phyloP scores from a whole-genome alignment of 2,113 vertebrate genomes.

The Pygoscelis adeliae region DNA sequence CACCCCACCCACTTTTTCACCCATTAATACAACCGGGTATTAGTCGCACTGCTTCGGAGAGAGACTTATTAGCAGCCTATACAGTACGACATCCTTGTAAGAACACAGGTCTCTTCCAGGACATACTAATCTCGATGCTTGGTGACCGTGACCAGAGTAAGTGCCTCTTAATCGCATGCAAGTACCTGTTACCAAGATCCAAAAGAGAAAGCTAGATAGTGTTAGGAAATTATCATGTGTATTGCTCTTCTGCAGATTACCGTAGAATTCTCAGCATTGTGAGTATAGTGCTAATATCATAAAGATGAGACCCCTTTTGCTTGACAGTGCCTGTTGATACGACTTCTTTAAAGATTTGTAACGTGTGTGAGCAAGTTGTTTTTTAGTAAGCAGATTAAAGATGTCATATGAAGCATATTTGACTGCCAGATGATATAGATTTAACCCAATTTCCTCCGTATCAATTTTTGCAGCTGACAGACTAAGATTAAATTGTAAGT shows the following conservation, averaged over 20 bases:
- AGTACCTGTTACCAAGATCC: neutral
- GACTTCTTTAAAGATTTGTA: neutral
- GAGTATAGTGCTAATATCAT: neutral
- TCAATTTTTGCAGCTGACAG: neutral
- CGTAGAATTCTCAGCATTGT: neutral
- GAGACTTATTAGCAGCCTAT: fast-evolving
- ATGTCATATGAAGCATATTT: neutral
- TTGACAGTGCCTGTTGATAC: neutral
- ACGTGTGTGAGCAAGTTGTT: too few relatives aligned
- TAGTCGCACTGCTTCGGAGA: neutral
- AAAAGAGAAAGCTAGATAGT: neutral
- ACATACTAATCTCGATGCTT: neutral
- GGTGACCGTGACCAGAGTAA: neutral
- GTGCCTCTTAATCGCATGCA: fast-evolving
- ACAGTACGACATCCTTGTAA: too few relatives aligned
- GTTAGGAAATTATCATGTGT: neutral
- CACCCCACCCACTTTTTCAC: neutral
- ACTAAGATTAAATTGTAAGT: too few relatives aligned
- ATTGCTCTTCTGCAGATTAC: neutral
- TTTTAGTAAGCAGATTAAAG: neutral
- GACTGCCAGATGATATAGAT: neutral
- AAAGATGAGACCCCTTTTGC: neutral
- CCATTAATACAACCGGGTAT: neutral
- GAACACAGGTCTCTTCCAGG: neutral
- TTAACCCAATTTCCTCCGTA: fast-evolving